Evolutionary conservation across 1,140 invertebrate genomes (phyloP).

Genomic region (Lamellibrachia luymesi): DNA sequence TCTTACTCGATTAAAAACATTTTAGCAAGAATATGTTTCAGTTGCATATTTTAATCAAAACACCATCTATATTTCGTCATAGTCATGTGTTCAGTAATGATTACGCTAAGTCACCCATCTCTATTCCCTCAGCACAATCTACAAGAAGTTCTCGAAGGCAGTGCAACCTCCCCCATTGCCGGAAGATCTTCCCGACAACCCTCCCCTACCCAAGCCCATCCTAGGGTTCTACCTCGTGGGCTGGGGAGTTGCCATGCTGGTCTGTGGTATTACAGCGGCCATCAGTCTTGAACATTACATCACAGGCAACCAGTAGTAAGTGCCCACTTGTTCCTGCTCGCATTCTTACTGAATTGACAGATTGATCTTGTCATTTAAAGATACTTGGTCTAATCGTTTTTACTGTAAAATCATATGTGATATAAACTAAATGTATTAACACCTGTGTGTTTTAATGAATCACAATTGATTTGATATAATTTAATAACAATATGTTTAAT

Average conservation of each 20-base stretch:
- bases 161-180: constrained; percentile 63
- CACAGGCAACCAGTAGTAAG: constrained; percentile 60
- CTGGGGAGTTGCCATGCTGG: constrained; percentile 84
- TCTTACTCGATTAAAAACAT: no score
- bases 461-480: no score
- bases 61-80: neutral
- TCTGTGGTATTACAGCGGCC: constrained; percentile 86
- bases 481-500: no score
- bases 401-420: neutral
- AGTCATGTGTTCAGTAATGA: neutral
- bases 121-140: constrained; percentile 69
- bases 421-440: no score
- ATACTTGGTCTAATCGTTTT: neutral
- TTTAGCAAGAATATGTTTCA: no score
- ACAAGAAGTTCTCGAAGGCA: constrained; percentile 77
- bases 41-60: no score
- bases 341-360: no score
- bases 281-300: constrained; percentile 82
- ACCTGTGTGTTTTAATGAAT: no score
- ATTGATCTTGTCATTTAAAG: no score
- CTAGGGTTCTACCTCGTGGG: constrained; percentile 85
- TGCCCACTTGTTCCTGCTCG: neutral
- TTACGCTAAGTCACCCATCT: neutral
- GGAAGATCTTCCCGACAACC: constrained; percentile 66
- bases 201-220: constrained; percentile 71